Conservation (phyloP, 1,140 invertebrate genomes). For the Pomacea maculata region DNA sequence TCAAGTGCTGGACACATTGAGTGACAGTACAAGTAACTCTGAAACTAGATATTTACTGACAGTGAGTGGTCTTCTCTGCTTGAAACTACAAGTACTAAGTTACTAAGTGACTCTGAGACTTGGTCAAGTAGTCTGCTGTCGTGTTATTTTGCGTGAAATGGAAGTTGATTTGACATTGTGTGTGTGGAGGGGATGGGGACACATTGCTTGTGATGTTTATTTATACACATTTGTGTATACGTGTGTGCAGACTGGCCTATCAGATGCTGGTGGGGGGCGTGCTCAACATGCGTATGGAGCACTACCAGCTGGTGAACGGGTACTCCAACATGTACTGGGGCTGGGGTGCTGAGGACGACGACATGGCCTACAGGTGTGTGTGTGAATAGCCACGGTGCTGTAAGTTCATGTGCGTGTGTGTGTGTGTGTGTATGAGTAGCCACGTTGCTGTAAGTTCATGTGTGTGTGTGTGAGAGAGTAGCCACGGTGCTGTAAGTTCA, state of each 20-base stretch:
- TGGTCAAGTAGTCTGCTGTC: too few species aligned
- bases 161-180: too few species aligned
- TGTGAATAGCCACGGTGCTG: background rate
- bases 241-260: conserved; percentile 81
- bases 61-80: too few species aligned
- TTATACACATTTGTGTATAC: conserved; percentile 1
- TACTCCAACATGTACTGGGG: conserved; percentile 91
- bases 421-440: background rate
- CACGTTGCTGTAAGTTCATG: background rate
- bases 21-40: too few species aligned
- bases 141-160: too few species aligned
- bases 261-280: conserved; percentile 84
- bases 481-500: background rate
- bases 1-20: too few species aligned
- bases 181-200: too few species aligned
- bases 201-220: too few species aligned
- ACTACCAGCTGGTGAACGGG: conserved; percentile 82
- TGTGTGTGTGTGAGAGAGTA: background rate
- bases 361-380: conserved; percentile 71
- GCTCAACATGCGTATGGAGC: conserved; percentile 69
- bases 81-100: too few species aligned
- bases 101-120: too few species aligned
- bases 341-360: conserved; percentile 78
- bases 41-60: too few species aligned
- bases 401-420: conserved; percentile 8